Conservation (phyloP, 1,140 invertebrate genomes). For the Macrosteles quadrilineatus region DNA sequence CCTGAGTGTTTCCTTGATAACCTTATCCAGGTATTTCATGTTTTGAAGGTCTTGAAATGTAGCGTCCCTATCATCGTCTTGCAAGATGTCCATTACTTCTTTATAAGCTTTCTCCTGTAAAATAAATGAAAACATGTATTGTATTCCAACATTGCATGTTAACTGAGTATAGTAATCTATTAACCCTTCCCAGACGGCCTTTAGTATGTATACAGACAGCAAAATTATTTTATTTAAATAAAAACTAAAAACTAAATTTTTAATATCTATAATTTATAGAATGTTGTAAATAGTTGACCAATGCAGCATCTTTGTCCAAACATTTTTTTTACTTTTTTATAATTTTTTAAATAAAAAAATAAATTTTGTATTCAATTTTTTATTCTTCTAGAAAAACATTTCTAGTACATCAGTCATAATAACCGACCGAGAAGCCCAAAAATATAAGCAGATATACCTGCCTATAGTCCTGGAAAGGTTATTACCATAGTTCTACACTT, state of each 20-base stretch:
- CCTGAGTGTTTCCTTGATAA: slow-evolving; percentile 50
- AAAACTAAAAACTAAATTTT: no score
- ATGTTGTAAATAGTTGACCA: no score
- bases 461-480: no score
- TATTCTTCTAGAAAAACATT: no score
- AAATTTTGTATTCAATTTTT: not conserved
- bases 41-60: slow-evolving; percentile 31
- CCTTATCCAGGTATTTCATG: slow-evolving; percentile 53
- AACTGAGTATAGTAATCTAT: no score
- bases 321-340: not conserved
- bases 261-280: no score
- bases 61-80: slow-evolving; percentile 51
- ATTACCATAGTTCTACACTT: not conserved
- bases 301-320: not conserved
- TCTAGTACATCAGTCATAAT: not conserved
- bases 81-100: slow-evolving; percentile 47
- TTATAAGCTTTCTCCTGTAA: not conserved
- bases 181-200: no score
- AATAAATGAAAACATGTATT: not conserved
- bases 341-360: not conserved
- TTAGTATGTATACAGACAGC: no score
- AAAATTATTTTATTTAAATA: no score
- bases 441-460: no score
- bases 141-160: not conserved
- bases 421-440: not conserved